phyloP scores from a whole-genome alignment of 2,113 vertebrate genomes.

The Paracanthobrama guichenoti region DNA sequence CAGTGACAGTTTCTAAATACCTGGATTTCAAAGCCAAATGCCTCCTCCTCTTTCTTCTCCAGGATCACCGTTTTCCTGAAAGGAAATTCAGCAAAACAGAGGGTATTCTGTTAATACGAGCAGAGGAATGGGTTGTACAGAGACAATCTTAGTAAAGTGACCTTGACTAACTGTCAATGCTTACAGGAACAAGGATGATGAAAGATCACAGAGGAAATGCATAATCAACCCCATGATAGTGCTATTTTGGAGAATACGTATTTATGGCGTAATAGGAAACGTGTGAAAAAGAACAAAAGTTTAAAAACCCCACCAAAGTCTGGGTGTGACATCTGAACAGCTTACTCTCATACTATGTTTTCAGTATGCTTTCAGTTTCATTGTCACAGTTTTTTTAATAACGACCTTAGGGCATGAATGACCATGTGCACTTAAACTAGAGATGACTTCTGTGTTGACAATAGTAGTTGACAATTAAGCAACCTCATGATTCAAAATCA shows the following conservation, averaged over 20 bases:
- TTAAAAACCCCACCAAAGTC: not conserved
- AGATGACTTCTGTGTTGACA: not conserved
- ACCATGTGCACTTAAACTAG: not conserved
- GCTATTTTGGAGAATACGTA: not conserved
- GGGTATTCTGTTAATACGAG: conserved; percentile 7
- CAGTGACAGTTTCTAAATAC: conserved; percentile 64
- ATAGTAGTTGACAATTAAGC: not conserved
- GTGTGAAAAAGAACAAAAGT: not conserved
- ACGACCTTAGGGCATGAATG: not conserved
- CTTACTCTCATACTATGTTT: conserved; percentile 21
- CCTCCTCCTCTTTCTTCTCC: conserved; percentile 86
- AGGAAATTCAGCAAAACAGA: conserved; percentile 47
- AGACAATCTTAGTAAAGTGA: not conserved
- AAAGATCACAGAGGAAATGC: conserved; percentile 12
- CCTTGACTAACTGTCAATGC: not conserved
- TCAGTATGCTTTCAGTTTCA: conserved; percentile 26
- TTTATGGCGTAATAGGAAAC: not conserved
- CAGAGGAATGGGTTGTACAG: not conserved
- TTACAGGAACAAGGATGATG: conserved; percentile 15
- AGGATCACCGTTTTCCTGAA: conserved; percentile 84
- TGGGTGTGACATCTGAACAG: conserved; percentile 32
- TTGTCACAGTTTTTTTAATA: not conserved
- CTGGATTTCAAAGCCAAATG: conserved; percentile 97
- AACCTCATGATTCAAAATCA: not conserved
- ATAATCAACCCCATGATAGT: not conserved